Conservation (phyloP, 2,888 invertebrate species). For the Sarcophaga rosellei region DNA sequence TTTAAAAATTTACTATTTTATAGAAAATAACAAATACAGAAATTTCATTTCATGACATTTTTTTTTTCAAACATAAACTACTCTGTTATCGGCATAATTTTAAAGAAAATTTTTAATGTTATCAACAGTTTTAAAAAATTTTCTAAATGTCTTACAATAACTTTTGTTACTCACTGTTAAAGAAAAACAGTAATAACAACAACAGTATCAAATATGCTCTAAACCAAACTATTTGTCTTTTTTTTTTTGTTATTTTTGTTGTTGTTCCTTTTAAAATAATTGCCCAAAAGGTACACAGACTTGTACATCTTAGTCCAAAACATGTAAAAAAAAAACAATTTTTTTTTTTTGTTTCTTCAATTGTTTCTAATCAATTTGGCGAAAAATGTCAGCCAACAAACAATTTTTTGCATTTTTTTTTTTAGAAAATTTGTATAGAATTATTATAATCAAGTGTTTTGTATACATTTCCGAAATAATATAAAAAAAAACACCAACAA, state of each 20-base stretch:
- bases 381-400: neutral
- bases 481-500: conserved; percentile 44
- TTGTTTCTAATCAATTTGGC: conserved; percentile 55
- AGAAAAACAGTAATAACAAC: neutral
- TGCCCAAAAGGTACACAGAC: neutral
- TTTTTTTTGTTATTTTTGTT: conserved; percentile 11
- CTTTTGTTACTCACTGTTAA: conserved; percentile 20
- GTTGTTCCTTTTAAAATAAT: conserved; percentile 8
- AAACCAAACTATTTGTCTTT: conserved; percentile 43
- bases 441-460: conserved; percentile 59
- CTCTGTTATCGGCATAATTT: neutral
- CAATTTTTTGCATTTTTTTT: too few species aligned
- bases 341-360: conserved; percentile 42
- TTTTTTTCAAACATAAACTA: neutral
- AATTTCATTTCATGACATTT: too few species aligned
- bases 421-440: conserved; percentile 22
- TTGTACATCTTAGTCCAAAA: neutral
- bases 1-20: too few species aligned
- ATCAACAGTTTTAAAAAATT: neutral
- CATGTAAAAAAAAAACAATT: conserved; percentile 20
- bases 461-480: conserved; percentile 67
- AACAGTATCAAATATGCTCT: conserved; percentile 19
- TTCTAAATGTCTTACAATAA: neutral
- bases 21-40: too few species aligned
- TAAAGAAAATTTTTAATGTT: neutral